phyloP scores from a whole-genome alignment of 2,113 vertebrate species.

The Phalacrocorax carbo region DNA sequence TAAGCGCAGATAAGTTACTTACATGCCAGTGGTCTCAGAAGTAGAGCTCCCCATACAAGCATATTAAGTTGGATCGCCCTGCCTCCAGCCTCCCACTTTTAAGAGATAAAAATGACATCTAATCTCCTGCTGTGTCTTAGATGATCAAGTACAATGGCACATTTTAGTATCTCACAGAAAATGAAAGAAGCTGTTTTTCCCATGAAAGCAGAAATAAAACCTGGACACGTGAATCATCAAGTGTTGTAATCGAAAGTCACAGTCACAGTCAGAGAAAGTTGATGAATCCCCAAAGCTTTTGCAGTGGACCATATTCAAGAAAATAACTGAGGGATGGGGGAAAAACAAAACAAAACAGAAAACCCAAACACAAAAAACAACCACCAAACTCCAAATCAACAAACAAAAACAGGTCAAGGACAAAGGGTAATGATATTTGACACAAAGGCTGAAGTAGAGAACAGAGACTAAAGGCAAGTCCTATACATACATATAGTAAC shows the following conservation, averaged over 20 bases:
- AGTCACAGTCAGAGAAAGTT: background rate
- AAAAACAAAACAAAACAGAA: background rate
- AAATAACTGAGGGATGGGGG: background rate
- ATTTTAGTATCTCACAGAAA: background rate
- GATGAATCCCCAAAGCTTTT: background rate
- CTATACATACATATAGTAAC: background rate
- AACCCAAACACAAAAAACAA: background rate
- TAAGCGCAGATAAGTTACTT: background rate
- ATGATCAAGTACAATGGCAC: background rate
- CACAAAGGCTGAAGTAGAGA: background rate
- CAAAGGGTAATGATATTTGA: background rate
- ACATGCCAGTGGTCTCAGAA: background rate
- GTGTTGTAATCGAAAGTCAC: background rate
- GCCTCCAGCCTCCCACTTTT: background rate
- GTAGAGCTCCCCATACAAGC: background rate
- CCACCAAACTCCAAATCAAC: background rate
- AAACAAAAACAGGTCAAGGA: background rate
- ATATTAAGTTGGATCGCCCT: background rate
- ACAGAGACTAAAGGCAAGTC: background rate
- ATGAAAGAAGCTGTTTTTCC: background rate
- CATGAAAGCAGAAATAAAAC: slow-evolving; percentile 14
- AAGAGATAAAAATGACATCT: background rate
- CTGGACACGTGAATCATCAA: background rate
- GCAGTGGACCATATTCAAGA: background rate
- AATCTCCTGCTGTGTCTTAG: background rate